These are phyloP conservation scores for Platynereis dumerilii DNA, from an alignment of 2,888 invertebrate species.

Conservation along the genomic window DNA sequence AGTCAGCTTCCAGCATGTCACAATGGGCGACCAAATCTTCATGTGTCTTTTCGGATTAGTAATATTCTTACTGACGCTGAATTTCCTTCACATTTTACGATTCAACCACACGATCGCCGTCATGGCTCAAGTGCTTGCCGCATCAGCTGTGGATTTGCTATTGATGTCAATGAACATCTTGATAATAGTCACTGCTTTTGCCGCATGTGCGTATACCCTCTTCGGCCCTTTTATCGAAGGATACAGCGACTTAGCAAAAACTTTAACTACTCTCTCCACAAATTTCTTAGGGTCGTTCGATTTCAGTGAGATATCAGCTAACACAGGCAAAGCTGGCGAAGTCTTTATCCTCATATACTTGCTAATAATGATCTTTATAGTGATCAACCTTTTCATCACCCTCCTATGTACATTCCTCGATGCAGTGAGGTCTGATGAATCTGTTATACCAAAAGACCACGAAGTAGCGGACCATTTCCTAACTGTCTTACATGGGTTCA, in stretches of 20 bases:
- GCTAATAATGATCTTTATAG: background rate
- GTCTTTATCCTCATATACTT: background rate
- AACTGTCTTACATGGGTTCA: too few relatives aligned
- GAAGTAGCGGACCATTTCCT: constrained; percentile 2
- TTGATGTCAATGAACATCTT: background rate
- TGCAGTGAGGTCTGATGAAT: background rate
- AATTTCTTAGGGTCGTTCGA: background rate
- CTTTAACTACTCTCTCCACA: background rate
- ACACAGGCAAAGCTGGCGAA: background rate
- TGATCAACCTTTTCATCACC: background rate
- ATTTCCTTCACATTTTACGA: background rate
- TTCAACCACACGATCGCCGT: constrained; percentile 2
- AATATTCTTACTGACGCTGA: background rate
- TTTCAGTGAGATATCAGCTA: background rate
- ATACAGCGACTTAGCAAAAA: background rate
- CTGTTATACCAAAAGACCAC: constrained; percentile 3
- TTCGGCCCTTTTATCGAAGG: background rate
- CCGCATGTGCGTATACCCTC: background rate
- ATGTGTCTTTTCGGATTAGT: background rate
- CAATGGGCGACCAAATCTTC: background rate
- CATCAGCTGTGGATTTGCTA: background rate
- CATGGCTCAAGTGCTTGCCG: background rate
- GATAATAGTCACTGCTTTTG: background rate
- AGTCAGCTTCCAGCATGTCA: background rate
- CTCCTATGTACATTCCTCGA: background rate